Percentiles rank a stretch among this genome's conserved stretches.
Evolutionary conservation across 2,888 invertebrate species (phyloP).

Genomic region (Didymodactylos carnosus): DNA sequence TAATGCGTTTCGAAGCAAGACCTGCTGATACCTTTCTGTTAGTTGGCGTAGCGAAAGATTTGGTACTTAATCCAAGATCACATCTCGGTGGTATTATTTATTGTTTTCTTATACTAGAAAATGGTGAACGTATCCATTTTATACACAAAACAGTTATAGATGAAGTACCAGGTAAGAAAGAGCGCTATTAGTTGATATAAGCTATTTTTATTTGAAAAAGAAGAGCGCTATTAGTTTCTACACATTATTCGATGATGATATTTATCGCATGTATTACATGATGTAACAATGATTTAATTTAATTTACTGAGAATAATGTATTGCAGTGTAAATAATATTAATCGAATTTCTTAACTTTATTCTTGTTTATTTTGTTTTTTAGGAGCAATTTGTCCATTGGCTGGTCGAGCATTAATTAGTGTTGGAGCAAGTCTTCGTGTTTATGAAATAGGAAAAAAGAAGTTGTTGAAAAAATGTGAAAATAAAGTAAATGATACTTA

Average conservation of each 20-base stretch:
- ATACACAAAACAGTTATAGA: slow-evolving; percentile 80
- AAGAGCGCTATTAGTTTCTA: too few species aligned
- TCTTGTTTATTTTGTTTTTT: not conserved
- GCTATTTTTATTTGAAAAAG: too few species aligned
- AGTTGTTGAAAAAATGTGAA: slow-evolving; percentile 85
- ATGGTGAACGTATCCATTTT: slow-evolving; percentile 65
- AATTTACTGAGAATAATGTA: too few species aligned
- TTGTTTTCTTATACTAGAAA: slow-evolving; percentile 51
- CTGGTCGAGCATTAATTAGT: slow-evolving; percentile 71
- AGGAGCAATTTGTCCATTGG: slow-evolving; percentile 61
- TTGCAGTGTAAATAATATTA: too few species aligned
- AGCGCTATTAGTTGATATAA: too few species aligned
- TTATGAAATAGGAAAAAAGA: slow-evolving; percentile 89
- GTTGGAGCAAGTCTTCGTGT: slow-evolving; percentile 73
- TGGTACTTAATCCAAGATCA: slow-evolving; percentile 64
- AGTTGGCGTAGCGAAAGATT: slow-evolving; percentile 73
- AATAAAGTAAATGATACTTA: slow-evolving; percentile 61
- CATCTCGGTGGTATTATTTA: slow-evolving; percentile 63
- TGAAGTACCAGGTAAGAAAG: slow-evolving; percentile 57
- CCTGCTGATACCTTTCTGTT: slow-evolving; percentile 47
- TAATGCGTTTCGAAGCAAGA: slow-evolving; percentile 55
- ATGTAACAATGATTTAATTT: too few species aligned
- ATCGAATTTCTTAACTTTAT: too few species aligned
- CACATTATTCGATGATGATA: too few species aligned
- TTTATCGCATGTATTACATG: too few species aligned